These are phyloP conservation scores for Phymanthus crucifer DNA, from an alignment of 92 coral and sea anemone genomes.

Conservation along the genomic window DNA sequence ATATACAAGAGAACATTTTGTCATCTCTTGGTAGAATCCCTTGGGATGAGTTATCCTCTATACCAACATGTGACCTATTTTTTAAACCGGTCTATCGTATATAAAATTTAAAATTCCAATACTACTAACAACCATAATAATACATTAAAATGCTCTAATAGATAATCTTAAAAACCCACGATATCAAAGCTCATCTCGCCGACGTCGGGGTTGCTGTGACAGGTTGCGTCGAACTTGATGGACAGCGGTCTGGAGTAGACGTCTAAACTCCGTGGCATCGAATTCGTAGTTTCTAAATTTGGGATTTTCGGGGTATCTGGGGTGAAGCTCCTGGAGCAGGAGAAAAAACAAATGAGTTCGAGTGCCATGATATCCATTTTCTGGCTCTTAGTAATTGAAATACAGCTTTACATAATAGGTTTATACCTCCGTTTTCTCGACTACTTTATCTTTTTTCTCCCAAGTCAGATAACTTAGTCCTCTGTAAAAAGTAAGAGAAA, in stretches of 20 bases:
- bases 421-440: slow-evolving; percentile 82
- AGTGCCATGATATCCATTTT: no score
- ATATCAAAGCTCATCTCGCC: background rate
- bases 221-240: slow-evolving; percentile 68
- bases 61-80: no score
- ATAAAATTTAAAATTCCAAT: background rate
- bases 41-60: no score
- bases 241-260: slow-evolving; percentile 73
- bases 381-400: no score
- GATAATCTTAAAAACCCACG: background rate
- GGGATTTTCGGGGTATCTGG: slow-evolving; percentile 72
- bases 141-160: background rate
- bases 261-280: slow-evolving; percentile 86
- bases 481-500: slow-evolving; percentile 37
- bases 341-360: no score
- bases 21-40: no score
- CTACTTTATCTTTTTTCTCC: slow-evolving; percentile 77
- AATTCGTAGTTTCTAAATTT: slow-evolving; percentile 96
- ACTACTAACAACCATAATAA: background rate
- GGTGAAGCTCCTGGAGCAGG: slow-evolving; percentile 76
- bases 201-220: background rate
- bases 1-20: no score
- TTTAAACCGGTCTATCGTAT: no score
- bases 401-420: background rate
- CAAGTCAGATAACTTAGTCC: slow-evolving; percentile 89